Evolutionary conservation across 2,888 invertebrate genomes (phyloP).

Genomic region (Diarsia dahlii): DNA sequence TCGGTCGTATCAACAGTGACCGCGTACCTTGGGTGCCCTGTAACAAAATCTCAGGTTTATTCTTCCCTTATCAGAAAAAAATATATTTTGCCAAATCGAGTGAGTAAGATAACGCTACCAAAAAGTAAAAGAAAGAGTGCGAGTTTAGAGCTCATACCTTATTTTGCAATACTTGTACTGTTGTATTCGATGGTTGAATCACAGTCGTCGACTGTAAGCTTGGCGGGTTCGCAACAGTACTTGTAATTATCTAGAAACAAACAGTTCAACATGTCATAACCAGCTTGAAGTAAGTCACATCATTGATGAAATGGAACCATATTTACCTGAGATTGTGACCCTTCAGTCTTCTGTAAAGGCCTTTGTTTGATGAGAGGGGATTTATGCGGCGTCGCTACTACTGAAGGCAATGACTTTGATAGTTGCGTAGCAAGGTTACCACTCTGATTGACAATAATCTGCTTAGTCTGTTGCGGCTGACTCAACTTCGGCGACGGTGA

Average conservation of each 20-base stretch:
- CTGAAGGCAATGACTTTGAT: constrained; percentile 76
- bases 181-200: constrained; percentile 69
- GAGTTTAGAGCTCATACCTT: constrained; percentile 70
- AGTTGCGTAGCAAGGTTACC: constrained; percentile 60
- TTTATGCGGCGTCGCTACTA: constrained; percentile 78
- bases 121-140: background rate
- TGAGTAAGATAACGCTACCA: background rate
- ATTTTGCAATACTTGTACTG: constrained; percentile 71
- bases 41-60: background rate
- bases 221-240: constrained; percentile 66
- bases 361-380: constrained; percentile 83
- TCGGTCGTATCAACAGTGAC: constrained; percentile 83
- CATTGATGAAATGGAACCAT: background rate
- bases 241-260: constrained; percentile 62
- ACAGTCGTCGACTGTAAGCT: constrained; percentile 67
- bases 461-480: constrained; percentile 68
- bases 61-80: background rate
- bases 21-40: constrained; percentile 83
- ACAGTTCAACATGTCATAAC: background rate
- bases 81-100: background rate
- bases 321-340: constrained; percentile 72
- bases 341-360: constrained; percentile 79
- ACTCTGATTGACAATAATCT: constrained; percentile 60
- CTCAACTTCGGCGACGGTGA: constrained; percentile 74
- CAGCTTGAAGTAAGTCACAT: background rate